Evolutionary conservation across 2,113 vertebrate species (phyloP), one percentile per base, ranked within the genome.

Genomic region (Arenaria interpres): DNA sequence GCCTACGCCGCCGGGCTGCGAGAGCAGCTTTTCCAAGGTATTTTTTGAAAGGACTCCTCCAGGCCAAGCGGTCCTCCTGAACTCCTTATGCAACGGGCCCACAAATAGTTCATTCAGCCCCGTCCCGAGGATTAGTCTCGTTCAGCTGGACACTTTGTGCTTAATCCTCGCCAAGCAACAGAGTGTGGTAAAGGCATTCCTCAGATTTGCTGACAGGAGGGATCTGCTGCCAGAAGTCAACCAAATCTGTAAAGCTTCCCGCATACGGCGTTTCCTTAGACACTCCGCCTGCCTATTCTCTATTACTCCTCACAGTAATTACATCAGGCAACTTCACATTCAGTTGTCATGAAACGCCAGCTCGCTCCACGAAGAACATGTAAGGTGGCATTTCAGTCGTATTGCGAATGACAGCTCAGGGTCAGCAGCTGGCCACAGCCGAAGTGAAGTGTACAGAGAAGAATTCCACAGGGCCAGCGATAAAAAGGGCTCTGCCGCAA

Each of bases 211-310:
- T 94, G 96, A 91, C 37, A 4, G 93, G 63, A 81, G 75, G 79
- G 57, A 83, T 76, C 69, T 59, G 89, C 27, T 53, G 88, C 93
- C 97, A 95, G 85, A 68, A 96, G 84, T 53, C 88, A 95, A 74
- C 10, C 76, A 85, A 96, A 96, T 79, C 77, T 35, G 88, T 71
- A 28, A 19, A 92, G 69, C 85, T 89, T 85, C 84, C 67, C 85
- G 90, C 78, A 37, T 4, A 54, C 62, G 81, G 80, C 69, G 8
- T 64, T 80, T 66, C 41, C 92, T 78, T 18, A 53, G 60, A 59
- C 68, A 3, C 57, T 30, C 53, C 2, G 24, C 32, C 35, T 3
- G 32, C 5, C 72, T 30, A 2, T 16, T 57, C 88, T 35, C 69
- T 25, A 1, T 50, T 64, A 24, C 76, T 51, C 56, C 59, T 73